Evolutionary conservation across 2,113 vertebrate species (phyloP).

Genomic region (Platanista minor): DNA sequence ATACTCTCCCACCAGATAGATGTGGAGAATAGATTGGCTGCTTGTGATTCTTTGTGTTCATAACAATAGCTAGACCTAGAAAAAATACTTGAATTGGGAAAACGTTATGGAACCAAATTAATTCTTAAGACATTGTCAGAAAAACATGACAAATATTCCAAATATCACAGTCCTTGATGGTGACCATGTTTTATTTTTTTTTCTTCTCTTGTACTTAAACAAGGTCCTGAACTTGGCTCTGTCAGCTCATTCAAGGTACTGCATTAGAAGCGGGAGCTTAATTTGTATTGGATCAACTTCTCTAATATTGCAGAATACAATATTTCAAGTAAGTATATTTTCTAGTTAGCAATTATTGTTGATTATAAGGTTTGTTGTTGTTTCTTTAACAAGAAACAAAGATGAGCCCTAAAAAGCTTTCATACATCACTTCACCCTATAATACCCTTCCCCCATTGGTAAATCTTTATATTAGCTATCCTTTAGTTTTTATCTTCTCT

Average conservation of each 20-base stretch:
- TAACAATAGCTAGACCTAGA: background rate
- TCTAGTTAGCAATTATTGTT: background rate
- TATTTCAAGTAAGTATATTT: background rate
- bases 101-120: background rate
- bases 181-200: background rate
- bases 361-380: background rate
- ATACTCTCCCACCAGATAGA: background rate
- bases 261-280: background rate
- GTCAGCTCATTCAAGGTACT: background rate
- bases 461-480: background rate
- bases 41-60: background rate
- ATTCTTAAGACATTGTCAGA: background rate
- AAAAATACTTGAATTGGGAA: background rate
- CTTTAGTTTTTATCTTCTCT: background rate
- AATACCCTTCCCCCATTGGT: fast-evolving
- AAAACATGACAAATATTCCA: background rate
- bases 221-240: background rate
- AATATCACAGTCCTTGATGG: background rate
- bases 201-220: background rate
- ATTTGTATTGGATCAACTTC: background rate
- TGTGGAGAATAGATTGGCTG: background rate
- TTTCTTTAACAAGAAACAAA: background rate
- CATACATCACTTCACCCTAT: background rate
- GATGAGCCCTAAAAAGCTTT: background rate
- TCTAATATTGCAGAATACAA: background rate